Conservation (phyloP, 1,140 invertebrate species). For the Drusus annulatus region DNA sequence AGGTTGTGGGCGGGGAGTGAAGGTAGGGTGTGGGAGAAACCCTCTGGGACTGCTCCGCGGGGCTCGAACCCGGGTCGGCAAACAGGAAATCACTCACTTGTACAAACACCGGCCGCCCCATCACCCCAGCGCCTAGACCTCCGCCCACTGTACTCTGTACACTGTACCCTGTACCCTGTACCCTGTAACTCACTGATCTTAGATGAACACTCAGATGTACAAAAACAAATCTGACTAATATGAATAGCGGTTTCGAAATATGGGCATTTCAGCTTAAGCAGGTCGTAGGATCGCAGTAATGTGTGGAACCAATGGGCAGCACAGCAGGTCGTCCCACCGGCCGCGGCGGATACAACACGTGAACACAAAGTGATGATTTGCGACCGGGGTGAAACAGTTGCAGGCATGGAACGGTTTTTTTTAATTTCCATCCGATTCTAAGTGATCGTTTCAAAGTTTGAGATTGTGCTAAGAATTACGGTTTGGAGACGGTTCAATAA, state of each 20-base stretch:
- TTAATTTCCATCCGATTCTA: no score
- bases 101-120: slow-evolving; percentile 52
- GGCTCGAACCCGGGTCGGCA: slow-evolving; percentile 46
- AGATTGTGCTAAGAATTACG: no score
- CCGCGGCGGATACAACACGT: no score
- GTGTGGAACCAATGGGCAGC: no score
- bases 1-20: neutral
- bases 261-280: no score
- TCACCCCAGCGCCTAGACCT: neutral
- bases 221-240: neutral
- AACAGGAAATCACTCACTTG: slow-evolving; percentile 60
- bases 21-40: neutral
- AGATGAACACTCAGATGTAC: neutral
- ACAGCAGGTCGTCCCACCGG: no score
- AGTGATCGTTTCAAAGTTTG: no score
- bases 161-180: neutral
- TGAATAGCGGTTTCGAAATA: neutral
- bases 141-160: neutral
- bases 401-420: no score
- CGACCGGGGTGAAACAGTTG: no score
- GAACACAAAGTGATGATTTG: no score
- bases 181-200: neutral
- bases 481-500: no score
- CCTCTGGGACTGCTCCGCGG: slow-evolving; percentile 48
- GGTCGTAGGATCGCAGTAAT: no score